A percentile compares a stretch with the other conserved stretches of the same genome.
phyloP scores from a whole-genome alignment of 2,797 vertebrate genomes.

The Aeoliscus strigatus region DNA sequence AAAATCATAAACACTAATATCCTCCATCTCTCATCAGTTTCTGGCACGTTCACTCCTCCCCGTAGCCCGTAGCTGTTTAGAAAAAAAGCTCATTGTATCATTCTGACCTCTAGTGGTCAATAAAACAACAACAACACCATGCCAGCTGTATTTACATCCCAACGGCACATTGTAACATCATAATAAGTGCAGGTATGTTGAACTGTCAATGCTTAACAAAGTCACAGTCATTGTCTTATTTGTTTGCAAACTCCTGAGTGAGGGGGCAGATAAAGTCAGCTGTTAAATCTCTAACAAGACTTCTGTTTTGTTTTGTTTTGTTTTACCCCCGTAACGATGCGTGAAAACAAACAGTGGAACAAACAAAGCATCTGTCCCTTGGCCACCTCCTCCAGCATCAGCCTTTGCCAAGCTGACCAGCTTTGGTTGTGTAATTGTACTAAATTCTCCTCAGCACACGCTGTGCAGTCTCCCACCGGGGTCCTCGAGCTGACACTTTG shows the following conservation, averaged over 20 bases:
- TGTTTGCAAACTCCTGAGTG: too few species aligned
- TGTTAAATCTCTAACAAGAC: too few species aligned
- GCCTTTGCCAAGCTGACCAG: slow-evolving; percentile 33
- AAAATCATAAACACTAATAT: too few species aligned
- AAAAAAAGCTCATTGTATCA: neutral
- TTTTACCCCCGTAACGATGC: too few species aligned
- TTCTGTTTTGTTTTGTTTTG: too few species aligned
- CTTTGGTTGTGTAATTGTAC: slow-evolving; percentile 53
- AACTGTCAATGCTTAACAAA: too few species aligned
- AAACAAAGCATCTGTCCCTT: slow-evolving; percentile 13
- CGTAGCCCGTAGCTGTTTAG: neutral
- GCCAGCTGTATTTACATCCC: too few species aligned
- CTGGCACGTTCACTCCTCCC: neutral
- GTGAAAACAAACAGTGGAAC: too few species aligned
- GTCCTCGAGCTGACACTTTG: slow-evolving; percentile 52
- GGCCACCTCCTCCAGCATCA: slow-evolving; percentile 6
- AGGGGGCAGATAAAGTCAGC: too few species aligned
- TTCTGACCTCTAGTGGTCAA: slow-evolving; percentile 33
- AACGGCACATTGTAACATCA: too few species aligned
- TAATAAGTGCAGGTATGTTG: too few species aligned
- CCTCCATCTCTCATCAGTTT: neutral
- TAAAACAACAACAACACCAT: neutral
- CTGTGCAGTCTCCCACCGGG: slow-evolving; percentile 28
- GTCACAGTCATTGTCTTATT: too few species aligned
- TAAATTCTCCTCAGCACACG: slow-evolving; percentile 35